Evolutionary conservation across 2,113 vertebrate genomes (phyloP), one percentile per base, ranked within the genome.

Genomic region (Delphinus delphis): DNA sequence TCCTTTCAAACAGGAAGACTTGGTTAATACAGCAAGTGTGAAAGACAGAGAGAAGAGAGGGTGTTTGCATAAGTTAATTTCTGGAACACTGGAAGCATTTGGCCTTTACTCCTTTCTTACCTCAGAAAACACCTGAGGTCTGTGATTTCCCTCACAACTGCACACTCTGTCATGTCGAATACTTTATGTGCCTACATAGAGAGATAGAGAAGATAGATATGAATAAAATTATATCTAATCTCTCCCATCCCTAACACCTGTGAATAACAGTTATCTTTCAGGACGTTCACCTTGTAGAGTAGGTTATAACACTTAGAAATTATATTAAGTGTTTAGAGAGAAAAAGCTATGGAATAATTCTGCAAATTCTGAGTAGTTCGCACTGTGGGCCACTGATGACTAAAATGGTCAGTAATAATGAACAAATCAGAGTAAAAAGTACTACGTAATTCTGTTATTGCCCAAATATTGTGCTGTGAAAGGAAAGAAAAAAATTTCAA

Each of bases 161-260:
- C 50, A 50, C 50, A 74, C 53, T 85, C 83, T 58, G n/a, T 28
- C 60, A 31, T 77, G 47, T 92, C 94, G 70, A 95, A 47, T 55
- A 95, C 79, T 97, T 94, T 89, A 85, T 88, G 97, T 92, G n/a
- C 83, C 86, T 63, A 85, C 21, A 84, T 53, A 97, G 95, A 88
- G 25, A 92, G 47, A 98, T 77, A 92, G 96, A 86, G 70, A 93
- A 47, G 14, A 96, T 82, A 70, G 68, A 97, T 31, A 36, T 86
- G 88, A 77, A 84, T 65, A 93, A 94, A 97, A 70, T 41, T 70
- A 41, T 53, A 68, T 96, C 94, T 96, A 93, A 88, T 97, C 93
- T 89, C 58, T 81, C 44, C 97, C 67, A 92, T 86, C 65, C 92
- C 88, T 95, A 96, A 70, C 85, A 96, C 31, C 63, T 94, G 55